Conservation (phyloP, 1,140 invertebrate genomes). For the Penaeus indicus region DNA sequence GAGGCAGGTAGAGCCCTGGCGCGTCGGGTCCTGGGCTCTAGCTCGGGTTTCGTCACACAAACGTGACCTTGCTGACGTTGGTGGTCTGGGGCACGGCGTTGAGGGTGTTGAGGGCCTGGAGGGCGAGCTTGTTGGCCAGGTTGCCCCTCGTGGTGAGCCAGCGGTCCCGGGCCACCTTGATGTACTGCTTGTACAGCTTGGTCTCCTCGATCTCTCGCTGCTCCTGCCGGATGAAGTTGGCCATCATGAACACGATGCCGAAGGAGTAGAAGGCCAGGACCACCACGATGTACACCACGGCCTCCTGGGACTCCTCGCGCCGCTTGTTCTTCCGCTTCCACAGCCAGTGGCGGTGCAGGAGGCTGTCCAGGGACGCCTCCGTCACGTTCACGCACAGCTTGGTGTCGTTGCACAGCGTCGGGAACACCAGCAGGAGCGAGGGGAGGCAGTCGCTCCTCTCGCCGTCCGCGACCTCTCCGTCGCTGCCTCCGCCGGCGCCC, state of each 20-base stretch:
- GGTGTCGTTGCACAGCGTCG: conserved; percentile 44
- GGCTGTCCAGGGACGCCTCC: conserved; percentile 36
- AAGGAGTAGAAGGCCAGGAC: conserved; percentile 68
- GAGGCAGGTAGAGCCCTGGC: too few relatives aligned
- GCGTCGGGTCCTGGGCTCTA: too few relatives aligned
- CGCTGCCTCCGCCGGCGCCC: not conserved
- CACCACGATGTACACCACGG: conserved; percentile 68
- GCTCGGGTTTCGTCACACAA: conserved; percentile 62
- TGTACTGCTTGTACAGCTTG: conserved; percentile 67
- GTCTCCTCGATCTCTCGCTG: conserved; percentile 67
- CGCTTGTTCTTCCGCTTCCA: conserved; percentile 41
- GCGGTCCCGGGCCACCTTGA: conserved; percentile 66
- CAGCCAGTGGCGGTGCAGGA: conserved; percentile 41
- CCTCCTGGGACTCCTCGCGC: conserved; percentile 50
- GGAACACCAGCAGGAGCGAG: conserved; percentile 40
- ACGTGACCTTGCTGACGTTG: conserved; percentile 67
- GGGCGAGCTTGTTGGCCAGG: conserved; percentile 67
- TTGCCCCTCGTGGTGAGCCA: conserved; percentile 64
- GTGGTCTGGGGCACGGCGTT: conserved; percentile 68
- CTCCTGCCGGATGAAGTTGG: conserved; percentile 68
- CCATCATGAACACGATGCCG: conserved; percentile 68
- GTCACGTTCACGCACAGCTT: conserved; percentile 49
- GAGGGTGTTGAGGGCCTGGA: conserved; percentile 68
- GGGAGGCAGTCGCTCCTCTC: conserved; percentile 19
- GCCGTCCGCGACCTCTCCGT: not conserved